Evolutionary conservation across 2,113 vertebrate species (phyloP).

Genomic region (Vidua macroura): DNA sequence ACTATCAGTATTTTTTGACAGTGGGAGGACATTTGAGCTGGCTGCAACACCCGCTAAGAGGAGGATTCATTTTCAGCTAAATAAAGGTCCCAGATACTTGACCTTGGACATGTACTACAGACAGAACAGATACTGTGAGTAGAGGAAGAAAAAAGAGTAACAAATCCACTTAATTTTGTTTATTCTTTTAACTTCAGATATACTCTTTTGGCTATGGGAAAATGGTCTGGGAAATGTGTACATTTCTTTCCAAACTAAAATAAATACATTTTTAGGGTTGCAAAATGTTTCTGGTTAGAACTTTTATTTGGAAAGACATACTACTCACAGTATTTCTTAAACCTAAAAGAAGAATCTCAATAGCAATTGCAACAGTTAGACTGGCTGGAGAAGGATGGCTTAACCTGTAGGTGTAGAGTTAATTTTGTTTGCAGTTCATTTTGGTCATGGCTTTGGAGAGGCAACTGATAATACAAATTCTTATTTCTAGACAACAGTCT

Average conservation of each 20-base stretch:
- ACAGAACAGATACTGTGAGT: background rate
- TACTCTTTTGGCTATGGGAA: background rate
- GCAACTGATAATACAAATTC: background rate
- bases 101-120: background rate
- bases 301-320: background rate
- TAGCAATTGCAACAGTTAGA: background rate
- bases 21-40: background rate
- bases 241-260: background rate
- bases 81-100: background rate
- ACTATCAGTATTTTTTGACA: background rate
- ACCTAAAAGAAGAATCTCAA: background rate
- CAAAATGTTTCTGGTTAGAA: background rate
- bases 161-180: background rate
- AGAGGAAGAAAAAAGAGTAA: background rate
- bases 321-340: background rate
- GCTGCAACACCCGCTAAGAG: background rate
- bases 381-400: background rate
- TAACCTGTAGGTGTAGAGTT: background rate
- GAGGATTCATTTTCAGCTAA: background rate
- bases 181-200: background rate
- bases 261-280: background rate
- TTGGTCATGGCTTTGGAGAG: background rate
- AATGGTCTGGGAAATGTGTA: background rate
- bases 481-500: background rate
- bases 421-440: background rate